These are phyloP conservation scores for Drosophila sordidula DNA, from an alignment of 2,888 invertebrate genomes.

Conservation along the genomic window DNA sequence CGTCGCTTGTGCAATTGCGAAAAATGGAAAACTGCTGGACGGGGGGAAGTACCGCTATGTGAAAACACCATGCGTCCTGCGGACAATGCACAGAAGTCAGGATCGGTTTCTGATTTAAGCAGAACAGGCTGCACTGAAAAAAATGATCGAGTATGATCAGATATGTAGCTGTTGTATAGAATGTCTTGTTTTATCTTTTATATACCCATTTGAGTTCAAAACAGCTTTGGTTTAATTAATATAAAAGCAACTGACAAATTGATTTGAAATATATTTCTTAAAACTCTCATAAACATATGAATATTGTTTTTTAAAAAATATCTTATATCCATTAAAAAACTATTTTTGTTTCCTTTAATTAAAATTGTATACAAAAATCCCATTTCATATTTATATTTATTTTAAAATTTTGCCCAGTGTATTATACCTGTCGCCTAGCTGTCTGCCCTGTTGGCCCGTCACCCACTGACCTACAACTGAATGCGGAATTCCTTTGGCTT, in stretches of 20 bases:
- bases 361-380: not conserved
- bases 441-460: constrained; percentile 57
- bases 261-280: too few relatives aligned
- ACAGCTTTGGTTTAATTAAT: too few relatives aligned
- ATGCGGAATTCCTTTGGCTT: constrained; percentile 32
- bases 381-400: not conserved
- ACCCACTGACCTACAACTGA: constrained; percentile 67
- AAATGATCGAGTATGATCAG: not conserved
- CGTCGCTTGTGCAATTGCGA: constrained; percentile 69
- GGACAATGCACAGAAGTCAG: constrained; percentile 11
- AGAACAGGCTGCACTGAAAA: constrained; percentile 29
- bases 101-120: constrained; percentile 4
- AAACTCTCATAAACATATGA: too few relatives aligned
- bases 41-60: constrained; percentile 28
- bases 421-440: constrained; percentile 78
- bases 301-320: too few relatives aligned
- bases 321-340: too few relatives aligned
- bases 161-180: not conserved
- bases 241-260: too few relatives aligned
- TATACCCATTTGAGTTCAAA: too few relatives aligned
- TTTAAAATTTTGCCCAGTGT: constrained; percentile 31
- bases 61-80: constrained; percentile 65
- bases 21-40: constrained; percentile 38
- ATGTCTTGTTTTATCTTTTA: too few relatives aligned
- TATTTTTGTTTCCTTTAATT: too few relatives aligned